Conservation (phyloP, 1,140 invertebrate species). For the Megalopta genalis region DNA sequence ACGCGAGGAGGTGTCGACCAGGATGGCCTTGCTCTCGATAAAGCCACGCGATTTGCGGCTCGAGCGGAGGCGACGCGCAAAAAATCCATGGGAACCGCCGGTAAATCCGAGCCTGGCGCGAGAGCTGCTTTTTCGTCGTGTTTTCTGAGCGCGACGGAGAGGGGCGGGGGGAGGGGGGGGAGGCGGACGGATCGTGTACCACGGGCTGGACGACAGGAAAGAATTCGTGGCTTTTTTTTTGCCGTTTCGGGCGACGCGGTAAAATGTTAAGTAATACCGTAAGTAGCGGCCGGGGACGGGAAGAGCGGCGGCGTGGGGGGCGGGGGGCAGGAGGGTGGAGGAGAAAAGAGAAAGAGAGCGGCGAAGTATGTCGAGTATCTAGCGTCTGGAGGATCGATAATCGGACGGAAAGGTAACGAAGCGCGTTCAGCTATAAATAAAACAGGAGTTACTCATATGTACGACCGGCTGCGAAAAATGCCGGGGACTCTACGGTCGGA, state of each 20-base stretch:
- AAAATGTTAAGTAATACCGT: constrained; percentile 39
- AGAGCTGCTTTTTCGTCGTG: neutral
- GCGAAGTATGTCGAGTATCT: constrained; percentile 23
- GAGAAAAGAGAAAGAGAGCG: neutral
- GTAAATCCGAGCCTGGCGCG: constrained; percentile 16
- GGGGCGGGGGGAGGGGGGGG: no score
- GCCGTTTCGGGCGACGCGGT: neutral
- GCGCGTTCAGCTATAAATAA: constrained; percentile 48
- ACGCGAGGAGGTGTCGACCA: constrained; percentile 32
- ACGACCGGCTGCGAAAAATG: constrained; percentile 37
- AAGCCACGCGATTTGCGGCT: constrained; percentile 36
- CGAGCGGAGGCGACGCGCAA: constrained; percentile 9
- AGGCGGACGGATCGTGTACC: constrained; percentile 15
- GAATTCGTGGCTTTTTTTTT: neutral
- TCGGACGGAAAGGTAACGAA: constrained; percentile 44
- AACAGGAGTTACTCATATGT: constrained; percentile 16
- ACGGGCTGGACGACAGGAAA: constrained; percentile 12
- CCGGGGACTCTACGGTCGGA: constrained; percentile 14
- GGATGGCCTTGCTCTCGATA: constrained; percentile 42
- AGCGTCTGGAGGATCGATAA: constrained; percentile 43
- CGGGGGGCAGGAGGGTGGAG: neutral
- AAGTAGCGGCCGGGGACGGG: constrained; percentile 6
- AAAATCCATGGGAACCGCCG: constrained; percentile 36
- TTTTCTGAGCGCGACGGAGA: no score
- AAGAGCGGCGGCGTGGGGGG: neutral